Conservation (phyloP, 2,797 vertebrate species). For the Micrastur ruficollis region DNA sequence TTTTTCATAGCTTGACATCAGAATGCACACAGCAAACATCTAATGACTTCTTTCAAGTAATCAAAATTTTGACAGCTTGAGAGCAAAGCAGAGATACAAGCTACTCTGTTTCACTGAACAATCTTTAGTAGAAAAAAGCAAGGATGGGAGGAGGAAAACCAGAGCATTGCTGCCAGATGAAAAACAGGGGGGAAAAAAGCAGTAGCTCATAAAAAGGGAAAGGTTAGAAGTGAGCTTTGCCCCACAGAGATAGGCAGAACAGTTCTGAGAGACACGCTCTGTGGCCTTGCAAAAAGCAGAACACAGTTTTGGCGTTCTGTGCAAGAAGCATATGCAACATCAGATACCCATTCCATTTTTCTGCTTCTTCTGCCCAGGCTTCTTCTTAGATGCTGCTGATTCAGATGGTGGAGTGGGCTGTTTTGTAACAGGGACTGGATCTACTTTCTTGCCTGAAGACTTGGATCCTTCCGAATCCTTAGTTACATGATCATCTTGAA, state of each 20-base stretch:
- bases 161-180: constrained; percentile 44
- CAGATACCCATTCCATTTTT: constrained; percentile 84
- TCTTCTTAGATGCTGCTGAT: constrained; percentile 79
- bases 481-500: constrained; percentile 69
- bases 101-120: not conserved
- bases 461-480: constrained; percentile 87
- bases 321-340: constrained; percentile 61
- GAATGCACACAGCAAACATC: not conserved
- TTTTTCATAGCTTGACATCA: not conserved
- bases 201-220: not conserved
- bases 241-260: not conserved
- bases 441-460: constrained; percentile 79
- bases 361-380: constrained; percentile 89
- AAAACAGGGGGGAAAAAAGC: not conserved
- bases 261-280: constrained; percentile 32
- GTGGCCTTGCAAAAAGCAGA: constrained; percentile 60
- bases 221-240: constrained; percentile 47
- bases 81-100: not conserved
- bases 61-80: not conserved
- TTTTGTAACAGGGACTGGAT: constrained; percentile 81
- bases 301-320: constrained; percentile 58
- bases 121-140: not conserved
- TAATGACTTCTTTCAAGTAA: not conserved
- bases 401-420: constrained; percentile 82
- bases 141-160: not conserved